These are phyloP conservation scores for Tinamus guttatus DNA, from an alignment of 2,113 vertebrate genomes.

Conservation along the genomic window DNA sequence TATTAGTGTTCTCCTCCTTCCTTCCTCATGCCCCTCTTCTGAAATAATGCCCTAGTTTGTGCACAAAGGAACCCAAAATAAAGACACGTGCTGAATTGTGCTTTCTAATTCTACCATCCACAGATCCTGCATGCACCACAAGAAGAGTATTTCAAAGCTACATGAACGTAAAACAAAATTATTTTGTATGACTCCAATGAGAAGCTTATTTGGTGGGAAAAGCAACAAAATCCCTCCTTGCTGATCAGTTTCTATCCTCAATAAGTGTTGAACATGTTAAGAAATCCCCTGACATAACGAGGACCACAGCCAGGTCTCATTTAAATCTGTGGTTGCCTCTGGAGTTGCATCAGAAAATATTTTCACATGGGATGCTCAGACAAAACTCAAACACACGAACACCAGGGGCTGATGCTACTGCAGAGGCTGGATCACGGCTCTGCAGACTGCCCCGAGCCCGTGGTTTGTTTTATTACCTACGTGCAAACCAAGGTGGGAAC, in stretches of 20 bases:
- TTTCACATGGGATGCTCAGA: background rate
- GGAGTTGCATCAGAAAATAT: background rate
- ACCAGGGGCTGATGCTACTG: background rate
- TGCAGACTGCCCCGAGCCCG: background rate
- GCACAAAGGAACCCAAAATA: background rate
- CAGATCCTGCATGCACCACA: fast-evolving
- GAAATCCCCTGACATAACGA: background rate
- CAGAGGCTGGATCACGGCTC: fast-evolving
- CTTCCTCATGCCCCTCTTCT: background rate
- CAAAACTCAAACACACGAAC: background rate
- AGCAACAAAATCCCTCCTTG: background rate
- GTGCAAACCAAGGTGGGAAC: background rate
- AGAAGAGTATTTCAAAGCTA: background rate
- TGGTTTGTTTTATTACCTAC: background rate
- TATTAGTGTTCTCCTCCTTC: background rate
- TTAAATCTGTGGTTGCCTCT: background rate
- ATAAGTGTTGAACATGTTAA: fast-evolving
- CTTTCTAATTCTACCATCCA: background rate
- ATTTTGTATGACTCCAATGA: background rate
- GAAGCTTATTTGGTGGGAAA: background rate
- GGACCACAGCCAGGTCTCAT: background rate
- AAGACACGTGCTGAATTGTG: fast-evolving
- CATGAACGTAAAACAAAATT: background rate
- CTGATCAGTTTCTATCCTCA: background rate
- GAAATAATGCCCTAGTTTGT: background rate